phyloP scores from a whole-genome alignment of 30 jellyfish, hydroid and myxozoan species.

The Turritopsis rubra region DNA sequence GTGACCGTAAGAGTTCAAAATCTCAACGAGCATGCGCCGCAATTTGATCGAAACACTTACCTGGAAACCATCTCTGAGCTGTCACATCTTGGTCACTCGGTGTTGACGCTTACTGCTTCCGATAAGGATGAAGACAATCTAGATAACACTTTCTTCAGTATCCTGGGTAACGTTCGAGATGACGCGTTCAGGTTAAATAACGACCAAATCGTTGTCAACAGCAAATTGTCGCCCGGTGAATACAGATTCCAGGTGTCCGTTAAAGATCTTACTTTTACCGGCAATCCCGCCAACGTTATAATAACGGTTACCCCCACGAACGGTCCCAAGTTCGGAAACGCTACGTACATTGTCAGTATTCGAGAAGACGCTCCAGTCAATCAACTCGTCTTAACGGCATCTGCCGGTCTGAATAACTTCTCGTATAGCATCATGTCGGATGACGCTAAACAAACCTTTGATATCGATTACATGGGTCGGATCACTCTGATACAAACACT shows the following conservation, averaged over 20 bases:
- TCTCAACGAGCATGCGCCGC: slow-evolving; percentile 73
- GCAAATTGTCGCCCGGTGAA: slow-evolving; percentile 31
- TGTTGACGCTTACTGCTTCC: slow-evolving; percentile 52
- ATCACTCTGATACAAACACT: slow-evolving; percentile 7
- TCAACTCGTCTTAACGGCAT: neutral
- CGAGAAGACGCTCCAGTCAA: slow-evolving; percentile 37
- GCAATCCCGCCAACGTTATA: slow-evolving; percentile 4
- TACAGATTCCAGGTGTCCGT: slow-evolving; percentile 43
- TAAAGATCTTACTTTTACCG: neutral
- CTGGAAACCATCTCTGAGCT: slow-evolving; percentile 60
- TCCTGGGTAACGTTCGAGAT: neutral
- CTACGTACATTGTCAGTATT: slow-evolving; percentile 40
- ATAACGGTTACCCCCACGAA: slow-evolving; percentile 2
- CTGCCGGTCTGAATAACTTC: neutral
- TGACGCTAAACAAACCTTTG: neutral
- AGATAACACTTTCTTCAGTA: slow-evolving; percentile 31
- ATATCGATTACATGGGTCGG: neutral
- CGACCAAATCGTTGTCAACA: neutral
- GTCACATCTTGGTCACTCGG: slow-evolving; percentile 52
- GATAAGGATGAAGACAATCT: slow-evolving; percentile 52
- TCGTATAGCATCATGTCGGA: neutral
- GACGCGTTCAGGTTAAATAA: neutral
- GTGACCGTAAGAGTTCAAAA: slow-evolving; percentile 55
- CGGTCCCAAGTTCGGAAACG: slow-evolving; percentile 36
- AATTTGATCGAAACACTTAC: slow-evolving; percentile 40